These are phyloP conservation scores for Chaenodraco wilsoni DNA, from an alignment of 2,797 vertebrate species.

Conservation along the genomic window DNA sequence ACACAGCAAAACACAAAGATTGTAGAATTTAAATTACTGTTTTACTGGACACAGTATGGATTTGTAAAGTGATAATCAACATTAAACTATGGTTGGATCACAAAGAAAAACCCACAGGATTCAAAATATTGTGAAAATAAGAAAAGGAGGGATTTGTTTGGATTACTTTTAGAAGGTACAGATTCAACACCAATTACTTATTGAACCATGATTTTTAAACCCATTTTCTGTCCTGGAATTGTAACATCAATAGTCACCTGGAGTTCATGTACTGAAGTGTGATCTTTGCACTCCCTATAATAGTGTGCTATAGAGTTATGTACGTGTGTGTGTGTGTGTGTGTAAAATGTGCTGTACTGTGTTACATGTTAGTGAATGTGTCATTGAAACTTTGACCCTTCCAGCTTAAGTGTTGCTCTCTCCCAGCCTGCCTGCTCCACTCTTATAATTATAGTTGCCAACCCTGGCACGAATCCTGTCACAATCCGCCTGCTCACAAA, in stretches of 20 bases:
- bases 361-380: slow-evolving; percentile 28
- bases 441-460: slow-evolving; percentile 77
- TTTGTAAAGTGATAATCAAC: slow-evolving; percentile 13
- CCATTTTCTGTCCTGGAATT: background rate
- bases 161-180: background rate
- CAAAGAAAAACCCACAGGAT: slow-evolving; percentile 7
- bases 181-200: background rate
- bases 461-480: slow-evolving; percentile 72
- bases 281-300: slow-evolving; percentile 23
- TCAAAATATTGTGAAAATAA: background rate
- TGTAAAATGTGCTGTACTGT: slow-evolving; percentile 7
- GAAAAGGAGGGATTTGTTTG: background rate
- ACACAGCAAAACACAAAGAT: slow-evolving; percentile 4
- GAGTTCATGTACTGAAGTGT: slow-evolving; percentile 14
- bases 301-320: slow-evolving; percentile 6
- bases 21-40: slow-evolving; percentile 4
- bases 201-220: background rate
- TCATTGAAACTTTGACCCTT: slow-evolving; percentile 68
- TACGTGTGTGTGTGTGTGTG: background rate
- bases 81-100: slow-evolving; percentile 8
- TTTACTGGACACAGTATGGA: background rate
- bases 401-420: slow-evolving; percentile 50
- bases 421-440: slow-evolving; percentile 51
- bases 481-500: slow-evolving; percentile 69
- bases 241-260: slow-evolving; percentile 1